Conservation (phyloP, 1,140 invertebrate species). For the Drosophila oshimai region DNA sequence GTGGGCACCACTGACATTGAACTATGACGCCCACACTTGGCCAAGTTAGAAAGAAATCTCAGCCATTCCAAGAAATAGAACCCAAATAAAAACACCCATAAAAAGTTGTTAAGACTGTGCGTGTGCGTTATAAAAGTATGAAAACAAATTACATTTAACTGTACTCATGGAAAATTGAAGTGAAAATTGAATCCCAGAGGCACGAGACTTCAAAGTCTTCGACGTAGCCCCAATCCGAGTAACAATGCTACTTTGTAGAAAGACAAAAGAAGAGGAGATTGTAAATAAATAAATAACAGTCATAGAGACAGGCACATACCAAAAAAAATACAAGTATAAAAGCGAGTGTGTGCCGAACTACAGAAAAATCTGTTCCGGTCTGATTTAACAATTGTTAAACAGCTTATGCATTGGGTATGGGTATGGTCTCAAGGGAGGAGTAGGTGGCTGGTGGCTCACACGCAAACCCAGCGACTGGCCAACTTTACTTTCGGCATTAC, state of each 20-base stretch:
- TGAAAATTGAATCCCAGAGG: conserved; percentile 75
- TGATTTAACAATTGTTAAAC: conserved; percentile 80
- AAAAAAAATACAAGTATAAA: conserved; percentile 5
- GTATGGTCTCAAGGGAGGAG: neutral
- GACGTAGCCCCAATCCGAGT: conserved; percentile 29
- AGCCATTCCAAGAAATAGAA: conserved; percentile 5
- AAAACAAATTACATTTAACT: conserved; percentile 75
- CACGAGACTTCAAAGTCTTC: conserved; percentile 53
- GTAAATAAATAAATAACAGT: conserved; percentile 43
- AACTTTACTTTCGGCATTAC: conserved; percentile 43
- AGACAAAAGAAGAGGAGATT: conserved; percentile 32
- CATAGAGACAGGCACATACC: neutral
- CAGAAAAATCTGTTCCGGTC: conserved; percentile 74
- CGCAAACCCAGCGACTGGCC: conserved; percentile 33
- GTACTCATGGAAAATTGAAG: conserved; percentile 59
- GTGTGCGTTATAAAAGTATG: conserved; percentile 41
- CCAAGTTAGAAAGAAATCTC: neutral
- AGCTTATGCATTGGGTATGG: conserved; percentile 68
- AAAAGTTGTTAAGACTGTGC: conserved; percentile 11
- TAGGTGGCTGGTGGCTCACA: conserved; percentile 20
- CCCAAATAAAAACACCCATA: neutral
- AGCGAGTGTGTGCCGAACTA: conserved; percentile 16
- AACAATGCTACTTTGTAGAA: conserved; percentile 70
- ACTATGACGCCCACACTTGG: conserved; percentile 38
- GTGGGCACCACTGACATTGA: conserved; percentile 44